Base-by-base conservation (phyloP, 2,797 vertebrate species). In the Esox masquinongy region DNA sequence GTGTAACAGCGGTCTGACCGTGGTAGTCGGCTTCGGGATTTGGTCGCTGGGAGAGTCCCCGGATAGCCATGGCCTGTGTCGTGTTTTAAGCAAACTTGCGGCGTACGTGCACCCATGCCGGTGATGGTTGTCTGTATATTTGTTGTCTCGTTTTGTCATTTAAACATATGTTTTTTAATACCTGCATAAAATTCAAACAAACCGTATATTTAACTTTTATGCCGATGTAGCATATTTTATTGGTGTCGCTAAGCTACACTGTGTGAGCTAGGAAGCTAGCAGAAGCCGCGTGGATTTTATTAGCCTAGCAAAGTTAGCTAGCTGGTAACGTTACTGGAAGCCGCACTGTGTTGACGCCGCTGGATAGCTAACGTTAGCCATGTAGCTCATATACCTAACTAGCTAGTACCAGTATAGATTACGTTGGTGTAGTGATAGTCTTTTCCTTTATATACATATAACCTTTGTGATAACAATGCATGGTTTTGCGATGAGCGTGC, bases 11-110 rank as follows among this genome's bases (percentile, higher is more conserved):
- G n/a, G 70, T 74, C 29, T 39, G 61, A 24, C 75, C 50, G 64
- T 68, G 77, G 74, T 61, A 36, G 59, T 82, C 72, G 6, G 53
- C 70, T 71, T 68, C 77, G 59, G 77, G 73, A 79, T 77, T 39
- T 75, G 74, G 26, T 49, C 71, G 68, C 26, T 70, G 72, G 53
- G 83, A 79, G 74, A 77, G 80, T 79, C 74, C 77, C 79, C 19
- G 82, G 81, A 82, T 70, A 85, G 85, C 67, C 68, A 74, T 87
- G 94, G 94, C 94, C 95, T 94, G 83, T 83, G 83, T 85, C 29
- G 79, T 63, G 77, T 75, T 77, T 83, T 76, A 34, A 72, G 81
- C 68, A 89, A 93, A 92, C 91, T 93, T 91, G 71, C 66, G 75
- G 82, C 83, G 59, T 19, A 56, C n/a, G 63, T 39, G 34, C 80